A percentile compares a stretch with the other conserved stretches of the same genome.
These are phyloP conservation scores for Ametastegia equiseti DNA, from an alignment of 2,888 invertebrate species.

Conservation along the genomic window DNA sequence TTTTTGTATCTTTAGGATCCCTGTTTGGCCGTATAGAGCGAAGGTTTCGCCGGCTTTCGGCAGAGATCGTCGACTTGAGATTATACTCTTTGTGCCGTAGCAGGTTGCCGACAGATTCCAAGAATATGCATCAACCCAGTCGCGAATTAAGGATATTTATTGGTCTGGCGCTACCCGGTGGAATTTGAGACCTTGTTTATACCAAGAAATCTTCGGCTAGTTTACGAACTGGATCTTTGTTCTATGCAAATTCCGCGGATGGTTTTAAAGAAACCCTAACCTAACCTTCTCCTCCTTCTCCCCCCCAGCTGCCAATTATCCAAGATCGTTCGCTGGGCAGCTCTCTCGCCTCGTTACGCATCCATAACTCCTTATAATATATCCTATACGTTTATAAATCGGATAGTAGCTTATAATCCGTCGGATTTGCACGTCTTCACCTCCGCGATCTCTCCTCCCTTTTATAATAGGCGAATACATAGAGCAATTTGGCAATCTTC, in stretches of 20 bases:
- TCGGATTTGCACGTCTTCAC: conserved; percentile 20
- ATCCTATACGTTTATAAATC: conserved; percentile 1
- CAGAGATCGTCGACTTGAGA: conserved; percentile 45
- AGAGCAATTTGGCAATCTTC: conserved; percentile 43
- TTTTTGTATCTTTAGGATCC: conserved; percentile 45
- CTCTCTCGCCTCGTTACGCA: not conserved
- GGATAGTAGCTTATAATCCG: conserved; percentile 4
- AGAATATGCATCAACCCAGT: conserved; percentile 69
- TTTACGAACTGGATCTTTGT: conserved; percentile 36
- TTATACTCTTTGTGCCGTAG: conserved; percentile 63
- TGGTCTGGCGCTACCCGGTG: conserved; percentile 69
- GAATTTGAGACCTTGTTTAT: conserved; percentile 68
- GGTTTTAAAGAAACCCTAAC: conserved; percentile 22
- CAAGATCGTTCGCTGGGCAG: not conserved
- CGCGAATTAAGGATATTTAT: conserved; percentile 71
- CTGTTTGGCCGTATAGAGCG: conserved; percentile 36
- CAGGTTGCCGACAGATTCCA: conserved; percentile 61
- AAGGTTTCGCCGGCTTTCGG: conserved; percentile 30
- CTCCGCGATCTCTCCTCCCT: not conserved
- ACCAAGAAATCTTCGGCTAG: conserved; percentile 52
- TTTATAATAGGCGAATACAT: conserved; percentile 26
- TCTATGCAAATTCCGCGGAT: conserved; percentile 33
- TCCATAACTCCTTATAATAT: not conserved
- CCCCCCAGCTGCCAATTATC: no score
- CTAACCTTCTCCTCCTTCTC: no score